A percentile compares a stretch with the other conserved stretches of the same genome.
Conservation (phyloP, 2,888 invertebrate genomes). For the Acrobasis suavella region DNA sequence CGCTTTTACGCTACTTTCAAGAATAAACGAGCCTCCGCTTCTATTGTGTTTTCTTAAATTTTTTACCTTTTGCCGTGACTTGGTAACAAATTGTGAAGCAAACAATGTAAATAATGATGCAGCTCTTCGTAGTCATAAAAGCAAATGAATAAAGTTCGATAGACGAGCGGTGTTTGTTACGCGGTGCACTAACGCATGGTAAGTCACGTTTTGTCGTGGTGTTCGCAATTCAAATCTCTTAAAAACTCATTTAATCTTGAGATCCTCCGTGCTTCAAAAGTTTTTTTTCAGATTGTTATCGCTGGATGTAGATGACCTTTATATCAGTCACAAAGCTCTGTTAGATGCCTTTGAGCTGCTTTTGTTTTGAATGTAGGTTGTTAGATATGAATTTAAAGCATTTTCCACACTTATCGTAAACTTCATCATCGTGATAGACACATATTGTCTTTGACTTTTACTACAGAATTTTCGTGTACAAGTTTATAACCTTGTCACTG, state of each 20-base stretch:
- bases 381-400: neutral
- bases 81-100: constrained; percentile 1
- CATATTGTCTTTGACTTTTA: neutral
- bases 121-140: neutral
- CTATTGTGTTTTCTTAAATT: constrained; percentile 3
- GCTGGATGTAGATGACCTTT: too few species aligned
- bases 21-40: constrained; percentile 8
- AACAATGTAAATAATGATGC: neutral
- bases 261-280: too few species aligned
- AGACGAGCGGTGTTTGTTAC: too few species aligned
- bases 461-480: neutral
- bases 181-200: too few species aligned
- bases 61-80: neutral
- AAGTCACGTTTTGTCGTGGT: too few species aligned
- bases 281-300: too few species aligned
- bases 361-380: too few species aligned
- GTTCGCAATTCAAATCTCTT: too few species aligned
- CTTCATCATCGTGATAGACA: neutral
- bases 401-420: neutral
- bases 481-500: constrained; percentile 1
- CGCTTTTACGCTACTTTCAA: constrained; percentile 14
- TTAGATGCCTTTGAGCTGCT: too few species aligned
- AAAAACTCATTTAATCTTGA: too few species aligned
- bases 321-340: too few species aligned
- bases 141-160: too few species aligned